phyloP scores from a whole-genome alignment of 2,113 vertebrate species.

The Terrapene triunguis region DNA sequence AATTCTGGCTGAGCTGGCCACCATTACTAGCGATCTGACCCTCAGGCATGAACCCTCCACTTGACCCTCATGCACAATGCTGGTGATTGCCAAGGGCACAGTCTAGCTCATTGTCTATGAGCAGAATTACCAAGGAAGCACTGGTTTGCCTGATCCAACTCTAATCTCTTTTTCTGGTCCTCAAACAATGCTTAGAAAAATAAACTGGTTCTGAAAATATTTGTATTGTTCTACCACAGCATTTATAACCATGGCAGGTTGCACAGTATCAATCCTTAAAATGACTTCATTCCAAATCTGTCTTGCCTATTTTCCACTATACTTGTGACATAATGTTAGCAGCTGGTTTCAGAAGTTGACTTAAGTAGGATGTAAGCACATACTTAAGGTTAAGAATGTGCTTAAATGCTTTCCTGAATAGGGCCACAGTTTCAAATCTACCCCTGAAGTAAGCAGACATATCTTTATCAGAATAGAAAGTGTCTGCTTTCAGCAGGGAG shows the following conservation, averaged over 20 bases:
- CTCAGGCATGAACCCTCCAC: background rate
- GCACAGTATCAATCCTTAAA: background rate
- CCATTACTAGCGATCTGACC: background rate
- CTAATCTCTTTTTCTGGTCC: background rate
- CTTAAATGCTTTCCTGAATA: background rate
- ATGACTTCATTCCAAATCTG: background rate
- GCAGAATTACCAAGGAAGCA: rapidly evolving
- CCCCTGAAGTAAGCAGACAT: background rate
- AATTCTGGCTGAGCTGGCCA: background rate
- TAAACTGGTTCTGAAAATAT: background rate
- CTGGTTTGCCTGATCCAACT: background rate
- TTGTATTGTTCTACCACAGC: background rate
- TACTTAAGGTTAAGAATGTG: conserved; percentile 3
- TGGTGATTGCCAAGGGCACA: background rate
- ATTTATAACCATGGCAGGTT: background rate
- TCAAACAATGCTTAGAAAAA: background rate
- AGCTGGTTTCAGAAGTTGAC: background rate
- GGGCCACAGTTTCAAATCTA: background rate
- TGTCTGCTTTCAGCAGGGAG: background rate
- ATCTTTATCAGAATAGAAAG: conserved; percentile 23
- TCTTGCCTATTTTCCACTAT: background rate
- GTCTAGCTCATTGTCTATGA: background rate
- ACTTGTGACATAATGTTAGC: background rate
- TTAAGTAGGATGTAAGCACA: background rate
- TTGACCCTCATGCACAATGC: background rate